These are phyloP conservation scores for Microplitis manilae DNA, from an alignment of 2,888 invertebrate genomes.

Conservation along the genomic window DNA sequence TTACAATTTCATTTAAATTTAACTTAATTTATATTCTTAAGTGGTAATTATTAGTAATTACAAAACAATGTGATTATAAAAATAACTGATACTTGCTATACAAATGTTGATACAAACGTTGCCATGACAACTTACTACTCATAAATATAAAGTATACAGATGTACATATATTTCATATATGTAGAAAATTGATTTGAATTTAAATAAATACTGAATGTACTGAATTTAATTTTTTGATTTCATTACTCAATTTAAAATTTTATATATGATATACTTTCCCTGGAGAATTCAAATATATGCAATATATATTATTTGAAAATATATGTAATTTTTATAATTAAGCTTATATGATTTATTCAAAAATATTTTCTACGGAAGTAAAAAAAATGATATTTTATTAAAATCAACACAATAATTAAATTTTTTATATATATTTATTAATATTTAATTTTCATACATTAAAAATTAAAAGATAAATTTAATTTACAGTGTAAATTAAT, in stretches of 20 bases:
- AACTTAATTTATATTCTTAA: neutral
- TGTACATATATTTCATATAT: neutral
- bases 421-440: neutral
- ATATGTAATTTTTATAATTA: too few relatives aligned
- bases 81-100: neutral
- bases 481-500: neutral
- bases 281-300: too few relatives aligned
- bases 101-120: neutral
- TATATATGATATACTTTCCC: too few relatives aligned
- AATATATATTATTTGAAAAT: too few relatives aligned
- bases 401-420: too few relatives aligned
- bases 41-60: neutral
- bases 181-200: neutral
- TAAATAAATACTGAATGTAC: too few relatives aligned
- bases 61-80: neutral
- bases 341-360: too few relatives aligned
- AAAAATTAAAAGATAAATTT: neutral
- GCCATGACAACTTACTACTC: neutral
- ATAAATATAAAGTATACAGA: neutral
- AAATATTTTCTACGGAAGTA: too few relatives aligned
- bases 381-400: too few relatives aligned
- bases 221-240: too few relatives aligned
- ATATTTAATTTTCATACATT: neutral
- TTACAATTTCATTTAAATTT: neutral
- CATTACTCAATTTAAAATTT: too few relatives aligned